These are phyloP conservation scores for Plebejus melissa DNA, from an alignment of 2,888 invertebrate genomes.

Conservation along the genomic window DNA sequence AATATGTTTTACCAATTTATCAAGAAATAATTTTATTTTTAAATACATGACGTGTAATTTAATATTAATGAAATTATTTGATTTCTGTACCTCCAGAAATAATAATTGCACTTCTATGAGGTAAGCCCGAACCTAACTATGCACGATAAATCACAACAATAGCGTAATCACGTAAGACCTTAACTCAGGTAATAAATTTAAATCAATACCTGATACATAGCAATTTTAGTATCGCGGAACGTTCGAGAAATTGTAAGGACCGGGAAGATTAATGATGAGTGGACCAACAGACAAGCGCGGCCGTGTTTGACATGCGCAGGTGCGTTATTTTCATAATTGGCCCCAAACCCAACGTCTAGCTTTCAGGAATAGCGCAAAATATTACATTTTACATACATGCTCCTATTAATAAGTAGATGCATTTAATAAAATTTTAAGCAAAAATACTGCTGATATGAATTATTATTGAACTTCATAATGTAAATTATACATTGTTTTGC, in stretches of 20 bases:
- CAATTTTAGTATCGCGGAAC: constrained; percentile 48
- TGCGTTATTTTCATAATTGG: constrained; percentile 79
- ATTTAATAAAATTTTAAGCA: too few species aligned
- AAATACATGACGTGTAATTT: too few species aligned
- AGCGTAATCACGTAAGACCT: constrained; percentile 21
- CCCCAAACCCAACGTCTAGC: constrained; percentile 66
- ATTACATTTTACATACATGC: neutral
- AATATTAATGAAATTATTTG: too few species aligned
- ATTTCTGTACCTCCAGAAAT: too few species aligned
- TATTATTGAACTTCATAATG: too few species aligned
- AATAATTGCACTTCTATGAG: neutral
- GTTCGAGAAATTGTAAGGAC: constrained; percentile 66
- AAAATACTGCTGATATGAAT: too few species aligned
- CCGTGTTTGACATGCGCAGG: constrained; percentile 77
- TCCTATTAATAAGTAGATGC: too few species aligned
- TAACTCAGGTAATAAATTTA: constrained; percentile 36
- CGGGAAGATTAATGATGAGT: constrained; percentile 70
- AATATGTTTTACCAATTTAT: too few species aligned
- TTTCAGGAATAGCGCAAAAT: constrained; percentile 46
- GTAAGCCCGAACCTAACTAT: neutral
- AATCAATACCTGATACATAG: constrained; percentile 45
- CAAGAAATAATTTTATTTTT: too few species aligned
- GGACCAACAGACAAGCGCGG: constrained; percentile 67
- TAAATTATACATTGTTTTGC: too few species aligned
- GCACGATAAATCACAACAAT: constrained; percentile 23